These are phyloP conservation scores for Melieria omissa DNA, from an alignment of 2,888 invertebrate species.

Conservation along the genomic window DNA sequence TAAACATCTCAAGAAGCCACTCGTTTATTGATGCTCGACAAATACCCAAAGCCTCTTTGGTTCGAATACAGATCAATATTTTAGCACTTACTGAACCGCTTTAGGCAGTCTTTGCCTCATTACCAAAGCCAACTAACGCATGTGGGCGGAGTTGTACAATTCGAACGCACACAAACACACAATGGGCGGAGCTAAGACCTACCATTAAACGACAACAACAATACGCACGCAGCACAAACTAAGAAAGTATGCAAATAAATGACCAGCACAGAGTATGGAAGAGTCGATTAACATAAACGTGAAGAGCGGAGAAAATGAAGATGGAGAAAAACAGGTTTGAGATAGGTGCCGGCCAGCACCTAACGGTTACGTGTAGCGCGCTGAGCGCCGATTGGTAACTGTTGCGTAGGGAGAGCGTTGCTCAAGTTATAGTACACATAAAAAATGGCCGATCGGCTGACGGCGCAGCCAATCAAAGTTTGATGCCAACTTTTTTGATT, in stretches of 20 bases:
- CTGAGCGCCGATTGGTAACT: too few species aligned
- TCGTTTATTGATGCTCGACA: too few species aligned
- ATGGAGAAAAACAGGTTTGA: constrained; percentile 29
- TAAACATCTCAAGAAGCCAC: too few species aligned
- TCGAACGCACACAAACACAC: too few species aligned
- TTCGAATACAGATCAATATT: too few species aligned
- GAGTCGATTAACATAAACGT: constrained; percentile 11
- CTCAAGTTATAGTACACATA: not conserved
- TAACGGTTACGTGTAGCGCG: not conserved
- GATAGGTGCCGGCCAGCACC: constrained; percentile 16
- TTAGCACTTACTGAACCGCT: too few species aligned
- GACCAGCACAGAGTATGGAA: not conserved
- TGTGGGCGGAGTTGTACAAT: too few species aligned
- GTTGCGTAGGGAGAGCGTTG: not conserved
- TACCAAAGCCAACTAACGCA: too few species aligned
- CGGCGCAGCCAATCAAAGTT: not conserved
- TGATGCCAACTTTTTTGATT: not conserved
- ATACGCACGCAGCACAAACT: not conserved
- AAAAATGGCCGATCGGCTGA: not conserved
- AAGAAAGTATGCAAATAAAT: constrained; percentile 15
- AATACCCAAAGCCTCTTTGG: too few species aligned
- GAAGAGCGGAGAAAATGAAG: constrained; percentile 17
- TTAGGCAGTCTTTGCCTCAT: too few species aligned
- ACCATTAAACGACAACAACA: too few species aligned
- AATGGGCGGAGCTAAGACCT: too few species aligned